Conservation (phyloP, 2,888 invertebrate species). For the Chrysolina oricalcia region DNA sequence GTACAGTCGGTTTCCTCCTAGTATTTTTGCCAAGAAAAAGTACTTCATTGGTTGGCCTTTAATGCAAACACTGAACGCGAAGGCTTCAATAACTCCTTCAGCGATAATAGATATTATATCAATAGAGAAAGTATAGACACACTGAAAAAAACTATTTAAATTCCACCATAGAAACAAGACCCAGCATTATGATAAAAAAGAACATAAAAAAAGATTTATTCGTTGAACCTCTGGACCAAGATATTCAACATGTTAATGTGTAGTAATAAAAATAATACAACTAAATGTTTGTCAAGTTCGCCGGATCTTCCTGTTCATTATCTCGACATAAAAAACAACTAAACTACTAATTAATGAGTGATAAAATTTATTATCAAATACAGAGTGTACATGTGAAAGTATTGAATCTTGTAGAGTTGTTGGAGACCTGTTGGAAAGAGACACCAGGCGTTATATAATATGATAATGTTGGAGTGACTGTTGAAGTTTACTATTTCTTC, state of each 20-base stretch:
- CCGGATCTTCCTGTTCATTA: slow-evolving; percentile 52
- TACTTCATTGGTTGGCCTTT: too few species aligned
- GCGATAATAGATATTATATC: too few species aligned
- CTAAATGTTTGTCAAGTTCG: slow-evolving; percentile 52
- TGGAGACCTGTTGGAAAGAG: too few species aligned
- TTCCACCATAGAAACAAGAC: not conserved
- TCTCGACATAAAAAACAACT: slow-evolving; percentile 50
- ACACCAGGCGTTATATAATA: too few species aligned
- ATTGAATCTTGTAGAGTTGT: not conserved
- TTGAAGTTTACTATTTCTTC: too few species aligned
- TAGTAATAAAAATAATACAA: slow-evolving; percentile 54
- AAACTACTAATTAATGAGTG: slow-evolving; percentile 54
- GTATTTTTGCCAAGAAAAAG: too few species aligned
- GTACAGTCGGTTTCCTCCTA: too few species aligned
- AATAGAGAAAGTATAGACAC: not conserved
- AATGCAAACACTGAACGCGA: too few species aligned
- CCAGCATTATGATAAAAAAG: not conserved
- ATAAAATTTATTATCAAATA: slow-evolving; percentile 42
- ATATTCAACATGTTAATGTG: slow-evolving; percentile 32
- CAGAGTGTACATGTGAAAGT: not conserved
- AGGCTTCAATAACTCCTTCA: too few species aligned
- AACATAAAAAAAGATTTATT: slow-evolving; percentile 18
- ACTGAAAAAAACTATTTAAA: not conserved
- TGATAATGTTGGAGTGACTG: too few species aligned
- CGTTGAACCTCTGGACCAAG: slow-evolving; percentile 19